Evolutionary conservation across 2,797 vertebrate genomes (phyloP), one percentile per base, ranked within the genome.

Genomic region (Sebastes minor): DNA sequence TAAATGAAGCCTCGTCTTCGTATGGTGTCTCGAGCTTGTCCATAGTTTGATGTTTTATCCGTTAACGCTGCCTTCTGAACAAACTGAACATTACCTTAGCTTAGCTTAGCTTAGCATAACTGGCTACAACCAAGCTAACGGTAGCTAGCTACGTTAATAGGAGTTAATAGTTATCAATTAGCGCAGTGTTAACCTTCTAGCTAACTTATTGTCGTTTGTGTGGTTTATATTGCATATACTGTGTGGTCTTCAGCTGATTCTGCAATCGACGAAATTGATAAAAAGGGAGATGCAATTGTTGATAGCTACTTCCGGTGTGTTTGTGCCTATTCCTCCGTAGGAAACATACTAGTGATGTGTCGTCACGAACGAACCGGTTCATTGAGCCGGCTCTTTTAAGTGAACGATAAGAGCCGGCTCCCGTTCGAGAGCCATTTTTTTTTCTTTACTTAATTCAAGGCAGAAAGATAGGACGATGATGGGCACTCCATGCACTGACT

Each of bases 11-110:
- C 3, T 94, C 92, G 0, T 94, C 93, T 0, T 95, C 94, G 78
- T 96, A 95, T 1, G 94, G 94, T 1, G 95, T 96, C 88, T 94
- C 91, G 0, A 96, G 42, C 2, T 64, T 67, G 5, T 96, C 92
- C 95, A 95, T 95, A 13, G 14, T 59, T 56, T 8, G 9, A 2
- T 57, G 6, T 42, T 68, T 53, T 10, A 1, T 5, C 1, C 5
- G 35, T 22, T 4, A 11, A 32, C 23, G 25, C 4, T 22, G 3
- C 1, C 3, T 13, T 18, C 3, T 11, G 0, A 1, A 10, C 2
- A 55, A 18, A 28, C 6, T 9, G 22, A 1, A 59, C 2, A 8
- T 46, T 64, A 69, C 38, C 62, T 25, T 77, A 22, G 22, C 32
- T 74, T 70, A 77, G 53, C 35, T 74, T 70, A 77, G 55, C 32